Base-by-base conservation (phyloP, 53 echinoderm and acorn worm species). In the Arbacia lixula region DNA sequence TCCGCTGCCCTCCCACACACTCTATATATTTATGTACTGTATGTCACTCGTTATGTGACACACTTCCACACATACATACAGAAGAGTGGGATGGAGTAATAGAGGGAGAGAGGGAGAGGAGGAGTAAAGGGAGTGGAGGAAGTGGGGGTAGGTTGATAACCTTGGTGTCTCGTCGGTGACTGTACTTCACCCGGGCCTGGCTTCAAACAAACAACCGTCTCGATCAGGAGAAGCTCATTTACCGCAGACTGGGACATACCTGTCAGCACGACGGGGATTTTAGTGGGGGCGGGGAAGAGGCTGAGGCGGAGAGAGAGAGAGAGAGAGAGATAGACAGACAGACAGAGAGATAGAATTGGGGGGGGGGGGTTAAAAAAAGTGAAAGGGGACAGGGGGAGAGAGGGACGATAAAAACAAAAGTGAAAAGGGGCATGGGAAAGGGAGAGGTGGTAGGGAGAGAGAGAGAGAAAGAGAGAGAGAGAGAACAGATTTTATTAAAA, bases 191-290 rank as follows among this genome's bases (percentile, higher is more conserved):
- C 19, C 26, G 60, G 56, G 60, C 21, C 78, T 37, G 0, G 26
- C 36, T 36, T 77, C 60, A 38, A 77, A 77, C 78, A 77, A 77
- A 77, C 78, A 77, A 32, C 34, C 78, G 28, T 77, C 78, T 77
- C 78, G 78, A 77, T 77, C 78, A 77, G 58, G 78, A 77, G 5
- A 60, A 77, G 25, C 58, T 77, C 57, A 77, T 77, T 58, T 77
- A 77, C 60, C 38, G 21, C 58, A 77, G 78, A 77, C 78, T 77
- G 60, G 78, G 58, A 22, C 78, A 49, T 36, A 56, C 78, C 60
- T 77, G 78, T 77, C 78, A 77, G 56, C 78, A 58, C 31, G 37
- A 24, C 19, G 75, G 35, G 31, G 75, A 26, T 57, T 22, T 22
- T 22, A 14, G 49, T 8, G 49, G 49, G 49, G 49, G 49, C 8